Base-by-base conservation (phyloP, 2,113 vertebrate genomes). In the Cettia cetti region DNA sequence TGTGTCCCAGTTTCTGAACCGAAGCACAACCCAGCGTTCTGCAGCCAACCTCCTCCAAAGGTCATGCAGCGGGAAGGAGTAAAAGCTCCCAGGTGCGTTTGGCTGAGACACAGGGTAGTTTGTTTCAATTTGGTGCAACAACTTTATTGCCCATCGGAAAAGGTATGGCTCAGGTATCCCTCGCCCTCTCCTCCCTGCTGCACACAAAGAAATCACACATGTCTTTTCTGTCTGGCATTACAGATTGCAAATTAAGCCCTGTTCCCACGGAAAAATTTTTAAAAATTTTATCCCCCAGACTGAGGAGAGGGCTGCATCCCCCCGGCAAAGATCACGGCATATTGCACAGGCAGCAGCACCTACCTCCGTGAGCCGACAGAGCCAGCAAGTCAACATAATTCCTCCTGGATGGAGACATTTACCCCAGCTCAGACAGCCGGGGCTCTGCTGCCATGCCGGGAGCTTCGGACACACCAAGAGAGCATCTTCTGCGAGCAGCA, bases 401-500 rank as follows among this genome's bases (percentile, higher is more conserved):
- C 93, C 90, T 78, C 80, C 33, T 19, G 72, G 90, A 66, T 49
- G 85, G 80, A 83, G 93, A 87, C 59, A 49, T 84, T 92, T 60
- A 94, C 22, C 86, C 89, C 84, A 92, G 82, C 82, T 90, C 79
- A 85, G 71, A 15, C 33, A 59, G 65, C 78, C 6, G 28, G 70
- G 81, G 84, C 70, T 93, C 95, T 22, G 71, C 75, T 91, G 89
- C 84, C 85, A 44, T 82, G 78, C 82, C 74, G 30, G 22, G 74
- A 7, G 11, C 63, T 69, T 47, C 31, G 30, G 93, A 75, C 92
- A 74, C 64, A 35, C 66, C 90, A 56, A 27, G 60, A 68, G 37
- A 92, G 92, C 95, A 94, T 94, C 95, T 92, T 93, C 80, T 35
- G 79, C 3, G 44, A 84, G 86, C 93, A 50, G 92, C 76, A 1